Percentiles rank a stretch among this genome's conserved stretches.
Conservation (phyloP, 2,797 vertebrate species). For the Siniperca scherzeri region DNA sequence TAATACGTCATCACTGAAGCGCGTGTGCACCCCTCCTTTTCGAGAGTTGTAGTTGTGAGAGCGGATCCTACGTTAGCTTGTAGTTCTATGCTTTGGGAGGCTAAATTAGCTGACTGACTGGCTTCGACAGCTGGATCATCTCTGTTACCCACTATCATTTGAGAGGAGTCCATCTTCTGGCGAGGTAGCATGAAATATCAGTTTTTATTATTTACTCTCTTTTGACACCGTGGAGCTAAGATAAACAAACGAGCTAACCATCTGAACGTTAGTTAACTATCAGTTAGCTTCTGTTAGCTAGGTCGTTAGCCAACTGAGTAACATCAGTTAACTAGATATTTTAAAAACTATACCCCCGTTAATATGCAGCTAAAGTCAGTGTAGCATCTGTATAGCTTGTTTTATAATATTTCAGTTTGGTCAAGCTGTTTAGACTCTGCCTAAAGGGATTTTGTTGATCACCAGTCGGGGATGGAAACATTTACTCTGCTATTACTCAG, state of each 20-base stretch:
- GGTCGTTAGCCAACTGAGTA: constrained; percentile 59
- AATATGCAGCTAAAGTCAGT: not conserved
- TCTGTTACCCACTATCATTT: not conserved
- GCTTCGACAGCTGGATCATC: constrained; percentile 44
- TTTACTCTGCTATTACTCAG: constrained; percentile 68
- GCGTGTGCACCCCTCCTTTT: constrained; percentile 45
- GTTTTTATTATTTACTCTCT: not conserved
- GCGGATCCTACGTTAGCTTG: constrained; percentile 57
- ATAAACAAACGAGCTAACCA: constrained; percentile 51
- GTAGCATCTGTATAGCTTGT: not conserved
- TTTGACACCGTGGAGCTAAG: constrained; percentile 19
- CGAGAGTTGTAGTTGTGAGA: constrained; percentile 63
- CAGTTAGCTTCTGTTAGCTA: constrained; percentile 68
- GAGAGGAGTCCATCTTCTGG: constrained; percentile 45
- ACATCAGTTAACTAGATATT: constrained; percentile 19
- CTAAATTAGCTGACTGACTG: constrained; percentile 64
- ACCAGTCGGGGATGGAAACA: constrained; percentile 70
- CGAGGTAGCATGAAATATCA: constrained; percentile 45
- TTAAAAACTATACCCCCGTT: not conserved
- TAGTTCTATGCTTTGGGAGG: constrained; percentile 56
- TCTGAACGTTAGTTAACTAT: constrained; percentile 31
- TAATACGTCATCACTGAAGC: constrained; percentile 45
- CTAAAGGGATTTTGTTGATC: constrained; percentile 46
- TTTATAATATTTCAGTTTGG: not conserved
- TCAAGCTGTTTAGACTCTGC: constrained; percentile 1